A percentile compares a stretch with the other conserved stretches of the same genome.
These are phyloP conservation scores for Apantesis nais DNA, from an alignment of 2,888 invertebrate species.

Conservation along the genomic window DNA sequence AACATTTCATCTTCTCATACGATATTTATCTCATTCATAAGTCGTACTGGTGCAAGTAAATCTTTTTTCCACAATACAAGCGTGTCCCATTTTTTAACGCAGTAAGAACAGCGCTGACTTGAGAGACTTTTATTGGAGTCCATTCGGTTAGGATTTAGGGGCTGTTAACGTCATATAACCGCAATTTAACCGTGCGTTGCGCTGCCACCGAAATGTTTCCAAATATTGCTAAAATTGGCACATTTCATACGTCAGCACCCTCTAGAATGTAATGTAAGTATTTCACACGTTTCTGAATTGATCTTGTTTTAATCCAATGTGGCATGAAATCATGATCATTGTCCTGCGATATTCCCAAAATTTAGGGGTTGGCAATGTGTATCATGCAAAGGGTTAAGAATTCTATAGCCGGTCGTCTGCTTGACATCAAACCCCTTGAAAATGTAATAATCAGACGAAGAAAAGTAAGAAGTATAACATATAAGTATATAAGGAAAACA, in stretches of 20 bases:
- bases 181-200: constrained; percentile 57
- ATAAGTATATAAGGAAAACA: no score
- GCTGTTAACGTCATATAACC: constrained; percentile 66
- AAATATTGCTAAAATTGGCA: constrained; percentile 64
- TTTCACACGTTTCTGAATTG: constrained; percentile 27
- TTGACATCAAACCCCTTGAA: no score
- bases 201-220: constrained; percentile 58
- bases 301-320: not conserved
- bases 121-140: constrained; percentile 66
- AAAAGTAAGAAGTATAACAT: no score
- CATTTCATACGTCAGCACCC: constrained; percentile 57
- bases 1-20: constrained; percentile 26
- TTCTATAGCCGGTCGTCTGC: not conserved
- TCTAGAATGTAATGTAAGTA: constrained; percentile 34
- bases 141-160: constrained; percentile 66
- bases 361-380: no score
- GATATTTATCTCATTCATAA: constrained; percentile 20
- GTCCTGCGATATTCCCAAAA: not conserved
- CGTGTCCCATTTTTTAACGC: constrained; percentile 46
- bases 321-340: not conserved
- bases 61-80: constrained; percentile 34
- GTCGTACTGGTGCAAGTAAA: constrained; percentile 38
- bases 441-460: no score
- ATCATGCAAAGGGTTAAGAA: no score
- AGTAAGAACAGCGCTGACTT: constrained; percentile 53